phyloP scores from a whole-genome alignment of 2,113 vertebrate genomes.

The Clupea harengus region DNA sequence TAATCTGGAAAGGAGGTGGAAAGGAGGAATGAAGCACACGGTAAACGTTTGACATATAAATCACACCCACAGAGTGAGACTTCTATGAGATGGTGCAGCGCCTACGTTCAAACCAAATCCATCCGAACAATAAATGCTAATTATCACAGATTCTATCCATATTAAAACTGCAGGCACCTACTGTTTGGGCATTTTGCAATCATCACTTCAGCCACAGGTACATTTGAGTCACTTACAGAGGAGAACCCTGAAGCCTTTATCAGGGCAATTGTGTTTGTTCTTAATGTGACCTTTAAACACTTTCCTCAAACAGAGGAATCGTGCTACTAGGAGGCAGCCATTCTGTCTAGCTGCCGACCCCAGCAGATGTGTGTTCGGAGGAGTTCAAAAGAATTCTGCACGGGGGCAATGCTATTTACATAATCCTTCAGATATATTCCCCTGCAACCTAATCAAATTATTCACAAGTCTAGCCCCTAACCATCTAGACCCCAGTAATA shows the following conservation, averaged over 20 bases:
- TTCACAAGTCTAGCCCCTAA: constrained; percentile 79
- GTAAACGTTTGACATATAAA: constrained; percentile 67
- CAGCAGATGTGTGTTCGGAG: constrained; percentile 81
- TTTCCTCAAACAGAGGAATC: constrained; percentile 69
- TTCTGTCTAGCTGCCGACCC: constrained; percentile 79
- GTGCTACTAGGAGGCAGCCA: constrained; percentile 65
- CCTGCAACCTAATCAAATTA: constrained; percentile 82
- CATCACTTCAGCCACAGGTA: constrained; percentile 64
- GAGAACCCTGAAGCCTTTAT: constrained; percentile 62
- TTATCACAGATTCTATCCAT: neutral
- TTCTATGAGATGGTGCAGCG: neutral
- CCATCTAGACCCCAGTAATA: constrained; percentile 68
- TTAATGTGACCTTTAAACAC: constrained; percentile 78
- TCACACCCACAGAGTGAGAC: constrained; percentile 47
- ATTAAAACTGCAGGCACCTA: constrained; percentile 11
- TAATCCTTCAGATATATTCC: constrained; percentile 84
- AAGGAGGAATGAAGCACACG: constrained; percentile 67
- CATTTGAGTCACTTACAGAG: constrained; percentile 68
- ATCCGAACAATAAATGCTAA: neutral
- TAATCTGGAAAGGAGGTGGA: constrained; percentile 69
- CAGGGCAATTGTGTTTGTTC: constrained; percentile 75
- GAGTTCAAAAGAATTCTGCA: constrained; percentile 82
- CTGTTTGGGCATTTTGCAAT: constrained; percentile 40
- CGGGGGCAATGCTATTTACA: constrained; percentile 78
- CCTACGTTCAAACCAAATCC: neutral